Evolutionary conservation across 2,888 invertebrate genomes (phyloP).

Genomic region (Xiphydria camelus): DNA sequence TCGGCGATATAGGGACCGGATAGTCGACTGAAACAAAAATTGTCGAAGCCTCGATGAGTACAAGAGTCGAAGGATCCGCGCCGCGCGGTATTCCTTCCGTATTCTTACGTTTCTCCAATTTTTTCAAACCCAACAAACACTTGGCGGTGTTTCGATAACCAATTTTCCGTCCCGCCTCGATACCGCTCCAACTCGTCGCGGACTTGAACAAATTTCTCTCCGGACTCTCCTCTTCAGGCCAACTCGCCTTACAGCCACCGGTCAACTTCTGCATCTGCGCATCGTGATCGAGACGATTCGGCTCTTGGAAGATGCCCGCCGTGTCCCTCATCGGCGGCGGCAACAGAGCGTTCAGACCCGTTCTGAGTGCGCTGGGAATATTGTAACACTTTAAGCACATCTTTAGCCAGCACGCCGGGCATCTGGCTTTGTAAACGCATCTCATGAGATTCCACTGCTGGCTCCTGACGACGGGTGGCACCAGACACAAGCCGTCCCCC

Average conservation of each 20-base stretch:
- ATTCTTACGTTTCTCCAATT: slow-evolving; percentile 45
- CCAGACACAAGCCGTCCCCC: slow-evolving; percentile 74
- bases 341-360: slow-evolving; percentile 70
- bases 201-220: slow-evolving; percentile 52
- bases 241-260: slow-evolving; percentile 44
- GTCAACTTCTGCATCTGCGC: slow-evolving; percentile 40
- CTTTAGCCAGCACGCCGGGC: slow-evolving; percentile 86
- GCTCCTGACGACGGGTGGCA: slow-evolving; percentile 71
- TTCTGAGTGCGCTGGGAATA: slow-evolving; percentile 71
- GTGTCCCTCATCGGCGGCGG: slow-evolving; percentile 66
- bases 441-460: slow-evolving; percentile 71
- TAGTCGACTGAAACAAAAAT: slow-evolving; percentile 41
- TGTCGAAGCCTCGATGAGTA: too few relatives aligned
- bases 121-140: slow-evolving; percentile 40
- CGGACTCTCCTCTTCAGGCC: slow-evolving; percentile 49
- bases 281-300: slow-evolving; percentile 41
- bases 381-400: slow-evolving; percentile 81
- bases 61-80: background rate
- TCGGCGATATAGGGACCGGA: slow-evolving; percentile 43
- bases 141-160: slow-evolving; percentile 37
- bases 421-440: slow-evolving; percentile 74
- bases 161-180: slow-evolving; percentile 43
- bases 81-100: background rate
- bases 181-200: slow-evolving; percentile 49
- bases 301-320: slow-evolving; percentile 37